Evolutionary conservation across 2,113 vertebrate species (phyloP).

Genomic region (Carettochelys insculpta): DNA sequence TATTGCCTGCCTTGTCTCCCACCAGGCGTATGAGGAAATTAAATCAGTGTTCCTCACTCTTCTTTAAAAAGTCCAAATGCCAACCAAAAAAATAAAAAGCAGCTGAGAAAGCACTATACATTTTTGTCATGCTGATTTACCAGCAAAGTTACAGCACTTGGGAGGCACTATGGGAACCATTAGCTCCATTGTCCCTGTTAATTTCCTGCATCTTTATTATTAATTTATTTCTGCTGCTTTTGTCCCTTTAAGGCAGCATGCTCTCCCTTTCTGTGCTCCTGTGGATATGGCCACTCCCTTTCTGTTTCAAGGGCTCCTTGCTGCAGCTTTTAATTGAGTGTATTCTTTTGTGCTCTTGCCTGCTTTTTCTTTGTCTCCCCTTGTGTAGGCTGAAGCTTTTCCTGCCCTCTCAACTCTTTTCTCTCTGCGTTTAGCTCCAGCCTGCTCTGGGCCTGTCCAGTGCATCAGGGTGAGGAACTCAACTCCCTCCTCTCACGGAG

Average conservation of each 20-base stretch:
- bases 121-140: background rate
- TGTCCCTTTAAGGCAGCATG: background rate
- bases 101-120: background rate
- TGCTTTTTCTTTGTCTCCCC: background rate
- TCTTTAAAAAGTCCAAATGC: background rate
- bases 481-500: background rate
- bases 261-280: background rate
- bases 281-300: background rate
- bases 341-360: background rate
- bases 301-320: background rate
- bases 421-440: background rate
- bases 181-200: background rate
- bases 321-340: background rate
- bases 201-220: background rate
- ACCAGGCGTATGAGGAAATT: background rate
- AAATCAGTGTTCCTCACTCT: background rate
- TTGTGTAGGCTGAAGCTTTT: background rate
- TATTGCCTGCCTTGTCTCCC: background rate
- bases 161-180: fast-evolving
- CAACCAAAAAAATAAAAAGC: background rate
- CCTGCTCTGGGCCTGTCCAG: background rate
- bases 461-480: background rate
- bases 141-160: background rate
- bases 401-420: background rate
- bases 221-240: background rate